These are phyloP conservation scores for Amblyjoppa proteus DNA, from an alignment of 2,888 invertebrate genomes.

Conservation along the genomic window DNA sequence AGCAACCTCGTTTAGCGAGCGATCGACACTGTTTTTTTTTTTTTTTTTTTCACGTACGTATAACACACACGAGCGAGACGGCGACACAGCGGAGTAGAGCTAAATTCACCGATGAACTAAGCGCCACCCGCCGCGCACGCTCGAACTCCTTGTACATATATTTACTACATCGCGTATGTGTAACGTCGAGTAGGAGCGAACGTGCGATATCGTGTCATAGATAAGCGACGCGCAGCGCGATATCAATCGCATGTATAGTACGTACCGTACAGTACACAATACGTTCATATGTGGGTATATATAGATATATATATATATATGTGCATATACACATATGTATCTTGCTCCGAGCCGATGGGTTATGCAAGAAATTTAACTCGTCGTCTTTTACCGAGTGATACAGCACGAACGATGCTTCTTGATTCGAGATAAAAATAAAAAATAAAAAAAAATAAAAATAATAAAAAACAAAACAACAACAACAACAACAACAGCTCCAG, in stretches of 20 bases:
- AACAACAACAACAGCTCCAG: background rate
- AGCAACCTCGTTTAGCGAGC: slow-evolving; percentile 11
- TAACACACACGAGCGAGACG: slow-evolving; percentile 20
- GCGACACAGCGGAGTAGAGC: slow-evolving; percentile 49
- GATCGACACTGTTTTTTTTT: slow-evolving; percentile 37
- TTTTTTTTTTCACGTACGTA: slow-evolving; percentile 21
- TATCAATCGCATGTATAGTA: slow-evolving; percentile 56
- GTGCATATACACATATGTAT: background rate
- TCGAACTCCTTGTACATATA: slow-evolving; percentile 35
- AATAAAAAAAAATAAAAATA: background rate
- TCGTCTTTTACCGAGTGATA: slow-evolving; percentile 12
- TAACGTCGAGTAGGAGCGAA: slow-evolving; percentile 50
- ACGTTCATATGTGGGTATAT: background rate
- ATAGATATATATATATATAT: slow-evolving; percentile 18
- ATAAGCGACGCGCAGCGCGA: slow-evolving; percentile 60
- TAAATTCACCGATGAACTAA: slow-evolving; percentile 79
- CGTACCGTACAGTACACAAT: background rate
- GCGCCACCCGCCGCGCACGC: slow-evolving; percentile 72
- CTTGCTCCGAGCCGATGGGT: slow-evolving; percentile 8
- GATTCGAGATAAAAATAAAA: background rate
- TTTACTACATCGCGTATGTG: background rate
- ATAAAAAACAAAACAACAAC: no score
- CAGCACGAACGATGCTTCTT: slow-evolving; percentile 19
- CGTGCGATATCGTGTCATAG: slow-evolving; percentile 64
- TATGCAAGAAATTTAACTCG: slow-evolving; percentile 43